Evolutionary conservation across 2,888 invertebrate genomes (phyloP), one percentile per base, ranked within the genome.

Genomic region (Torymus auratus): DNA sequence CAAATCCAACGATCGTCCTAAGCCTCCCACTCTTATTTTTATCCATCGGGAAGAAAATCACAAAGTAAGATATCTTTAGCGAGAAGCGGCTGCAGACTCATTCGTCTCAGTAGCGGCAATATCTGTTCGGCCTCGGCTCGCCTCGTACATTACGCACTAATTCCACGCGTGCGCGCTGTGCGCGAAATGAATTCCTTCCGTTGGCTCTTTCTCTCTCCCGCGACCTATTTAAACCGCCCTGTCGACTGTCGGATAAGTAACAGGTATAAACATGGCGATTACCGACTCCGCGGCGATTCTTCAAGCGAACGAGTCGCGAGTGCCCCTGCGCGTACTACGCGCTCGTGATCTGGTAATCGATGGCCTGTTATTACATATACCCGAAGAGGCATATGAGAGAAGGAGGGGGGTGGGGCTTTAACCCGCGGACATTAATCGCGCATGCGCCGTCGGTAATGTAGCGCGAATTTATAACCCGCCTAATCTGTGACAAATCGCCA

Each of bases 401-500:
- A 17, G 53, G 53, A n/a, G 72, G 13, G 15, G 7, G 20, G n/a
- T 4, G 12, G 23, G 20, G 64, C 56, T 69, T 58, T 79, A 62
- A 69, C 50, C 72, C 83, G 78, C 69, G 83, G 65, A 58, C 83
- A 83, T 84, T 83, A 84, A 85, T 85, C 82, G 83, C 81, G 78
- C 80, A 79, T 71, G 79, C 80, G 82, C 73, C 64, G 23, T 28
- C 62, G 77, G 84, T 85, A 86, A 86, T 82, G 85, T 84, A 83
- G 84, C 83, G 84, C 81, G 81, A 89, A 89, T 89, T 89, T 88
- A 88, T 86, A 86, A 86, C 84, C 83, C 83, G 78, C 86, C 87
- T 89, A 88, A 89, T 89, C 89, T 87, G 52, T 71, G 78, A 78
- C 78, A 78, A 90, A 89, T 89, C 88, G 86, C 84, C 78, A 69